These are phyloP conservation scores for Ennomos fuscantarius DNA, from an alignment of 2,888 invertebrate species.

Conservation along the genomic window DNA sequence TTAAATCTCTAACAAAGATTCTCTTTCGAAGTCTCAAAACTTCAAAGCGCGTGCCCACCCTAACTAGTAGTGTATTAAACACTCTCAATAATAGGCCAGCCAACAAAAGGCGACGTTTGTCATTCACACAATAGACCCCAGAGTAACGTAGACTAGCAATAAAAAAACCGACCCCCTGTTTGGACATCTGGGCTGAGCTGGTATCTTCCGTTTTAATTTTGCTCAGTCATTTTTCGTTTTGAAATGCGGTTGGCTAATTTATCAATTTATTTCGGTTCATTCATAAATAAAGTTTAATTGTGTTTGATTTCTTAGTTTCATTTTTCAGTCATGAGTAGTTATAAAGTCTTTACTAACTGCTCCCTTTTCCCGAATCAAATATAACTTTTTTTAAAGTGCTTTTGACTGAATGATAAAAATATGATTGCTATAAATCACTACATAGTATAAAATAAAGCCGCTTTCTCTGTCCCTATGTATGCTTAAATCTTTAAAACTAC, in stretches of 20 bases:
- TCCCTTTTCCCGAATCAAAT: too few relatives aligned
- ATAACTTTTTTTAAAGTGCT: too few relatives aligned
- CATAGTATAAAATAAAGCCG: too few relatives aligned
- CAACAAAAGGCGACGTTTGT: constrained; percentile 73
- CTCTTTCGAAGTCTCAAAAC: constrained; percentile 2
- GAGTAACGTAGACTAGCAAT: too few relatives aligned
- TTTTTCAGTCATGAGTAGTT: too few relatives aligned
- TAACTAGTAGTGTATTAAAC: constrained; percentile 71
- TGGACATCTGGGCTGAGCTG: constrained; percentile 79
- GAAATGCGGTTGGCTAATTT: constrained; percentile 25
- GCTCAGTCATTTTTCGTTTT: constrained; percentile 20
- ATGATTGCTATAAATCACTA: too few relatives aligned
- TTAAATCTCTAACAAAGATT: too few relatives aligned
- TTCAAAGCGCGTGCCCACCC: constrained; percentile 48
- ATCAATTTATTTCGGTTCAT: constrained; percentile 11
- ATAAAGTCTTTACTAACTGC: too few relatives aligned
- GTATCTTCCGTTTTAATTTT: constrained; percentile 42
- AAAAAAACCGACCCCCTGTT: constrained; percentile 47
- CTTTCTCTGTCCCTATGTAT: too few relatives aligned
- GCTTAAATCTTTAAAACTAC: too few relatives aligned
- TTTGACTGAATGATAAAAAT: too few relatives aligned
- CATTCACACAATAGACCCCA: constrained; percentile 60
- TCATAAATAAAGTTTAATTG: constrained; percentile 4
- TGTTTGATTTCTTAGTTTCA: too few relatives aligned
- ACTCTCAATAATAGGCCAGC: constrained; percentile 69